Percentiles rank a stretch among this genome's conserved stretches.
Evolutionary conservation across 1,140 invertebrate species (phyloP).

Genomic region (Drosophila ercepeae): DNA sequence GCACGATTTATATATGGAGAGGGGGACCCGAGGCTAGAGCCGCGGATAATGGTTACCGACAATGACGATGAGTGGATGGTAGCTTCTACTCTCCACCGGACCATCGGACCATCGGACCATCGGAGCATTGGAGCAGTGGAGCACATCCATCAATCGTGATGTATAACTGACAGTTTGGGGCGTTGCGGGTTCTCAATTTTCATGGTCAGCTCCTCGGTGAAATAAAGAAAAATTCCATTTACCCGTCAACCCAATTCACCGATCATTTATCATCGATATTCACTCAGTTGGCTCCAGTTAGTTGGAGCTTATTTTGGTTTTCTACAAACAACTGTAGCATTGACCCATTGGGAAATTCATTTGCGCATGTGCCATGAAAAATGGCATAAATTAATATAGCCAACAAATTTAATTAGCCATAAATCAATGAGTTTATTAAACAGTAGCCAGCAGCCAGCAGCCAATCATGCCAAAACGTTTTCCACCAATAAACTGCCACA

Average conservation of each 20-base stretch:
- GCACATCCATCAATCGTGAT: slow-evolving; percentile 64
- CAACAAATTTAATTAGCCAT: slow-evolving; percentile 78
- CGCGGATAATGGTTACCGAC: slow-evolving; percentile 39
- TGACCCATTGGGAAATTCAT: slow-evolving; percentile 59
- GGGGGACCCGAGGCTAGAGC: slow-evolving; percentile 32
- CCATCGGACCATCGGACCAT: neutral
- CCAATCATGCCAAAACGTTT: slow-evolving; percentile 70
- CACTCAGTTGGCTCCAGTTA: slow-evolving; percentile 27
- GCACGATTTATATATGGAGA: slow-evolving; percentile 43
- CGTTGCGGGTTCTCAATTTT: slow-evolving; percentile 60
- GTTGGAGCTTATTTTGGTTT: slow-evolving; percentile 18
- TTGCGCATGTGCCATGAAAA: slow-evolving; percentile 62
- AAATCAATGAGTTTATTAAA: slow-evolving; percentile 82
- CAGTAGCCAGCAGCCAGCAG: slow-evolving; percentile 71
- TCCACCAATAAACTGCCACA: slow-evolving; percentile 76
- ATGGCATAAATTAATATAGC: slow-evolving; percentile 71
- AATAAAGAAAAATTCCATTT: slow-evolving; percentile 47
- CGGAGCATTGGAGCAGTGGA: neutral
- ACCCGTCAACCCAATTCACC: slow-evolving; percentile 50
- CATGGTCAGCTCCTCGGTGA: slow-evolving; percentile 35
- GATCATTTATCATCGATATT: slow-evolving; percentile 74
- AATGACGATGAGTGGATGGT: slow-evolving; percentile 66
- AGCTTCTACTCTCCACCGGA: slow-evolving; percentile 32
- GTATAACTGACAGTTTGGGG: slow-evolving; percentile 64
- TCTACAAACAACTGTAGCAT: slow-evolving; percentile 46